A percentile compares a stretch with the other conserved stretches of the same genome.
Conservation (phyloP, 2,888 invertebrate species). For the Tetheella fluctuosa region DNA sequence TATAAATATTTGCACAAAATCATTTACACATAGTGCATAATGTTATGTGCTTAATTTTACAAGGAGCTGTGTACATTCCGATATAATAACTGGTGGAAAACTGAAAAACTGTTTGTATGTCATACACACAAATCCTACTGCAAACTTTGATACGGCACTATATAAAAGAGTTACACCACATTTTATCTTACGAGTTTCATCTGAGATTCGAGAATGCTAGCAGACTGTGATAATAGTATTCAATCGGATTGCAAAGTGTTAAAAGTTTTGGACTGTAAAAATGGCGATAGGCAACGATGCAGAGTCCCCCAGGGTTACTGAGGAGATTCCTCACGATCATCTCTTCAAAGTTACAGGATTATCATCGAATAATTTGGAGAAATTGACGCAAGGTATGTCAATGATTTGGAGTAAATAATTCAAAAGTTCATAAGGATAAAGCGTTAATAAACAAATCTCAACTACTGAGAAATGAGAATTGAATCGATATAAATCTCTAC, state of each 20-base stretch:
- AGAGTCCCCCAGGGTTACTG: constrained; percentile 46
- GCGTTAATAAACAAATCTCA: background rate
- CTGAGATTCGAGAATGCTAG: constrained; percentile 16
- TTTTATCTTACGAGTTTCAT: constrained; percentile 10
- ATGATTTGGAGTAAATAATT: constrained; percentile 23
- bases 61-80: constrained; percentile 38
- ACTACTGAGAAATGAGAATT: background rate
- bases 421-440: too few relatives aligned
- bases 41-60: constrained; percentile 21
- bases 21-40: constrained; percentile 5
- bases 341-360: constrained; percentile 74
- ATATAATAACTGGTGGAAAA: constrained; percentile 49
- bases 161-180: constrained; percentile 28
- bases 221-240: background rate
- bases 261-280: constrained; percentile 21
- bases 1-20: constrained; percentile 11
- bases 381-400: constrained; percentile 67
- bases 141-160: constrained; percentile 50
- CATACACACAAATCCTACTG: constrained; percentile 45
- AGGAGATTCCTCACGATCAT: constrained; percentile 73
- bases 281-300: constrained; percentile 59
- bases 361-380: constrained; percentile 70
- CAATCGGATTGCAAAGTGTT: constrained; percentile 15
- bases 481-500: too few relatives aligned
- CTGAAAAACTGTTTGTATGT: constrained; percentile 48